Conservation (phyloP, 2,113 vertebrate genomes). For the Misgurnus anguillicaudatus region DNA sequence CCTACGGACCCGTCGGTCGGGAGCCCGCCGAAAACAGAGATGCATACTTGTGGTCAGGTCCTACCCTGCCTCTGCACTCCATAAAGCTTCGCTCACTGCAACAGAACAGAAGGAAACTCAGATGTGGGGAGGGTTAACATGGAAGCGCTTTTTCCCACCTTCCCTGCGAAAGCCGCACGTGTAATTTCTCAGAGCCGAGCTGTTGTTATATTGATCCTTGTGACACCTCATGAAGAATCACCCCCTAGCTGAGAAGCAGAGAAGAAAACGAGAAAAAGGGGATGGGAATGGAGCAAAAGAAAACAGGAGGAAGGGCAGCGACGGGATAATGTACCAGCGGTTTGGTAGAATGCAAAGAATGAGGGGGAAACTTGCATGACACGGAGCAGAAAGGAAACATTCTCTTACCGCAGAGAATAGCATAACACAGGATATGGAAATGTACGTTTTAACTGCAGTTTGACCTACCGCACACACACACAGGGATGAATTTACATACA, state of each 20-base stretch:
- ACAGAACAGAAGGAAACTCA: constrained; percentile 11
- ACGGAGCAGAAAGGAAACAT: constrained; percentile 45
- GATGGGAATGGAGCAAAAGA: constrained; percentile 7
- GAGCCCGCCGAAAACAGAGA: constrained; percentile 72
- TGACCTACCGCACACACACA: constrained; percentile 56
- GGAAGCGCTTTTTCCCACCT: background rate
- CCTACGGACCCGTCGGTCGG: constrained; percentile 73
- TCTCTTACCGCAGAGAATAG: constrained; percentile 48
- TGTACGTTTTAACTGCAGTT: constrained; percentile 46
- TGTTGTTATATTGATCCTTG: constrained; percentile 65
- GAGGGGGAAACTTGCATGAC: constrained; percentile 55
- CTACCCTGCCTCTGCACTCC: constrained; percentile 62
- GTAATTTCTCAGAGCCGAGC: constrained; percentile 45
- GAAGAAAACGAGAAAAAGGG: background rate
- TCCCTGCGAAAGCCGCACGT: background rate
- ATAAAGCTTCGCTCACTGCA: constrained; percentile 21
- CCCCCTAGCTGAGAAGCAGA: constrained; percentile 38
- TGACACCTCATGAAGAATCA: constrained; percentile 62
- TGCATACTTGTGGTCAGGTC: constrained; percentile 77
- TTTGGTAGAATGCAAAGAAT: constrained; percentile 61
- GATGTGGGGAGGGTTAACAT: constrained; percentile 32
- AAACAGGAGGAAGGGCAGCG: constrained; percentile 62
- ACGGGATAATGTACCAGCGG: constrained; percentile 60
- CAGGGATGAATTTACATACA: background rate
- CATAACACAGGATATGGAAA: constrained; percentile 63